Evolutionary conservation across 2,888 invertebrate genomes (phyloP).

Genomic region (Thecophora atra): DNA sequence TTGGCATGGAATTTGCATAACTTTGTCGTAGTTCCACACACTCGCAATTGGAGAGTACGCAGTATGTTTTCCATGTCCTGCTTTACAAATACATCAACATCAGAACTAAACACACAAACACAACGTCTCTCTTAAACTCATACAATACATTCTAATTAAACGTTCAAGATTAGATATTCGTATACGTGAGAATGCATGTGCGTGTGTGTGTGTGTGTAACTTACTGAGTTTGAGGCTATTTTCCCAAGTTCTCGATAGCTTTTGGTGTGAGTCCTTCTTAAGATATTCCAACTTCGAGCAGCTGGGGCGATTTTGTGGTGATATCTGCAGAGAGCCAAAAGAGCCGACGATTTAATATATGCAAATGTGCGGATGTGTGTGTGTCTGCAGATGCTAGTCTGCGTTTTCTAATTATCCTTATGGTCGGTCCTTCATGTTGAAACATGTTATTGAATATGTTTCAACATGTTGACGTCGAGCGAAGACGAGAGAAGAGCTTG

Average conservation of each 20-base stretch:
- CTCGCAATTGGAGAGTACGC: constrained; percentile 2
- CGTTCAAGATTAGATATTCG: constrained; percentile 21
- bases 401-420: constrained; percentile 49
- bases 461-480: constrained; percentile 16
- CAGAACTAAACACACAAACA: not conserved
- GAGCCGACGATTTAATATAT: constrained; percentile 16
- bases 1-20: constrained; percentile 52
- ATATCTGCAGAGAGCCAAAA: not conserved
- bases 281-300: constrained; percentile 19
- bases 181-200: not conserved
- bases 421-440: constrained; percentile 44
- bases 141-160: constrained; percentile 38
- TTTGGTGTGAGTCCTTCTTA: constrained; percentile 20
- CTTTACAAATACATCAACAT: constrained; percentile 6
- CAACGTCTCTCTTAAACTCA: not conserved
- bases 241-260: not conserved
- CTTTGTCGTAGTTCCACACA: constrained; percentile 36
- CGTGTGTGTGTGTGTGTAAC: constrained; percentile 2
- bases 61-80: constrained; percentile 26
- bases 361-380: not conserved
- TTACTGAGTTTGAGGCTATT: constrained; percentile 24
- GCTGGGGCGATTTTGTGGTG: not conserved
- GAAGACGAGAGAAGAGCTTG: not conserved
- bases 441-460: constrained; percentile 36
- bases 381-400: constrained; percentile 12